A percentile compares a stretch with the other conserved stretches of the same genome.
Evolutionary conservation across 2,888 invertebrate genomes (phyloP).

Genomic region (Andricus curvator): DNA sequence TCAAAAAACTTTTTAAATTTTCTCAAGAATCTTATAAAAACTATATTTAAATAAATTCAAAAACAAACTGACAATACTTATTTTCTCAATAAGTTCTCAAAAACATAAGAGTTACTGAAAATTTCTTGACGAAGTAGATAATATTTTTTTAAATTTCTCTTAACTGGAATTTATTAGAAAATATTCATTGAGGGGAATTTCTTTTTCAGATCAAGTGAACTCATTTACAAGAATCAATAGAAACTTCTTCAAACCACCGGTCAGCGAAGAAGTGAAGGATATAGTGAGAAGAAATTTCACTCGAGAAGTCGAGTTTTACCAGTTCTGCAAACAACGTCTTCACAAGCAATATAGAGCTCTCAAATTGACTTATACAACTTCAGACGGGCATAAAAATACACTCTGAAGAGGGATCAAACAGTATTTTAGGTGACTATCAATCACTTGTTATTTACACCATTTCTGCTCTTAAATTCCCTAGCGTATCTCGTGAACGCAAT

Average conservation of each 20-base stretch:
- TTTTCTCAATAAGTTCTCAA: too few relatives aligned
- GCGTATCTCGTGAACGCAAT: too few relatives aligned
- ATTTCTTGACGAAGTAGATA: neutral
- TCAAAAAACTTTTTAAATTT: too few relatives aligned
- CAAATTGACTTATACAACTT: conserved; percentile 78
- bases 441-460: neutral
- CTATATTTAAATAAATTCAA: too few relatives aligned
- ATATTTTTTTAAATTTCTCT: neutral
- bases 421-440: neutral
- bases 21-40: too few relatives aligned
- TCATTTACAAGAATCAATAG: conserved; percentile 89
- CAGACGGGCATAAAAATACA: conserved; percentile 21
- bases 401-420: conserved; percentile 31
- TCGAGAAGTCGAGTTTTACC: conserved; percentile 93
- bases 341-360: conserved; percentile 89
- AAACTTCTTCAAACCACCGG: conserved; percentile 92
- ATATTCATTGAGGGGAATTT: neutral
- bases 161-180: neutral
- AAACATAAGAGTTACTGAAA: too few relatives aligned
- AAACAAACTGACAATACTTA: too few relatives aligned
- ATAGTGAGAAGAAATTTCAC: conserved; percentile 92
- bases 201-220: conserved; percentile 85
- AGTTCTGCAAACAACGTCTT: conserved; percentile 91
- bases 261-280: conserved; percentile 91
- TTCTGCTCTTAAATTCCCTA: too few relatives aligned